Evolutionary conservation across 2,888 invertebrate genomes (phyloP), one percentile per base, ranked within the genome.

Genomic region (Drosophila algonquin): DNA sequence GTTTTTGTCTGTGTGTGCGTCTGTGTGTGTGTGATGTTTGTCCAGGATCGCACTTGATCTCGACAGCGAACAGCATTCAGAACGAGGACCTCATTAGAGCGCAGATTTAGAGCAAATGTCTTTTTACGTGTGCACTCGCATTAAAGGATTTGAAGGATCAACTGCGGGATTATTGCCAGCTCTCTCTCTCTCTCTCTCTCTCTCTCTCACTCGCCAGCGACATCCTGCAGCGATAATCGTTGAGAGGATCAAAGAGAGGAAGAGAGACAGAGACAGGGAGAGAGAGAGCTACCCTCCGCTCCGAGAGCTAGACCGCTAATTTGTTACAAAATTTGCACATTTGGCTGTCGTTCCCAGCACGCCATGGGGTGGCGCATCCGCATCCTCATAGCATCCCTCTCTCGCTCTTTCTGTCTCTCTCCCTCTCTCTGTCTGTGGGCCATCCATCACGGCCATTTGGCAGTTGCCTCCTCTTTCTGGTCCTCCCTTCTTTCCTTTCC

Each of bases 311-410:
- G 67, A 61, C 65, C 54, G 87, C 84, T 86, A 88, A 83, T 83
- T 88, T 88, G 87, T 77, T 88, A 86, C 89, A 83, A 83, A 72
- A 88, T 77, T 86, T 83, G 87, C 84, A 88, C 84, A 88, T 83
- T 88, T 86, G 55, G 73, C 47, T 68, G 64, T 50, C 45, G 40
- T 40, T 7, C 40, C 14, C 14, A 40, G 63, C 63, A 54, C 63
- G 27, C 51, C 76, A 81, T 71, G 81, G 85, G 87, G 84, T 78
- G 76, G 69, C 24, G 59, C 14, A 70, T 68, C 51, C 58, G 47
- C 59, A 60, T 70, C 50, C 48, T 53, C 30, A 24, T 27, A 46
- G 21, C 35, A 18, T 35, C 24, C 27, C 48, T 47, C 48, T 47
- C 45, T 55, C 72, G 44, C 65, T 55, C 53, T 35, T 21, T 21